Evolutionary conservation across 2,113 vertebrate species (phyloP).

Genomic region (Solea senegalensis): DNA sequence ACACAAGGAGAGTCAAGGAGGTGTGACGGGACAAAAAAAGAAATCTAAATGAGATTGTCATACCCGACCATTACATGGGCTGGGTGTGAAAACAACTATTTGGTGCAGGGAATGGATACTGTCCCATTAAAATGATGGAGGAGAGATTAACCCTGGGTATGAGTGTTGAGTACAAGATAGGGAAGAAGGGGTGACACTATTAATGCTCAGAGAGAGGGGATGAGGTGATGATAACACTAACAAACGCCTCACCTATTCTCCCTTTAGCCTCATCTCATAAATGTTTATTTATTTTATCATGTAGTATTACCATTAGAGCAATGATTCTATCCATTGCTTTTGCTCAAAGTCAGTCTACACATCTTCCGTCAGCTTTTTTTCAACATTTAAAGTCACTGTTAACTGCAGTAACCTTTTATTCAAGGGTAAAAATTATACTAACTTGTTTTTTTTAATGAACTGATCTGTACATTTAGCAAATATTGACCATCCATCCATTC

Average conservation of each 20-base stretch:
- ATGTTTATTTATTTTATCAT: constrained; percentile 15
- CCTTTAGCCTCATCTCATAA: constrained; percentile 42
- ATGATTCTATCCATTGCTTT: not conserved
- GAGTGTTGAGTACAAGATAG: constrained; percentile 30
- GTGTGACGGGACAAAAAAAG: constrained; percentile 6
- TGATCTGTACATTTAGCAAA: too few relatives aligned
- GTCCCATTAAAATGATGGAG: constrained; percentile 70
- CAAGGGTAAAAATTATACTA: too few relatives aligned
- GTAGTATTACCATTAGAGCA: constrained; percentile 25
- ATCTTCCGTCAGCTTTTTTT: not conserved
- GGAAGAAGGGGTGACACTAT: not conserved
- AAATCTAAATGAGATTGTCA: constrained; percentile 18
- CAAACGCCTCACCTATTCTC: constrained; percentile 26
- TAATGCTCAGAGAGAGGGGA: constrained; percentile 21
- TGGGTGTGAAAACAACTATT: constrained; percentile 59
- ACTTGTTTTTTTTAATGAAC: too few relatives aligned
- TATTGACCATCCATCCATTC: too few relatives aligned
- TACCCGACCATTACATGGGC: constrained; percentile 19
- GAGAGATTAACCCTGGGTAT: constrained; percentile 36
- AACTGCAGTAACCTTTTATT: too few relatives aligned
- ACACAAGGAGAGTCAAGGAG: constrained; percentile 32
- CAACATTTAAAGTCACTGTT: too few relatives aligned
- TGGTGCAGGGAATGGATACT: constrained; percentile 48
- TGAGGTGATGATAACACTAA: constrained; percentile 17
- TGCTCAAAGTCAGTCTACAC: not conserved